phyloP scores from a whole-genome alignment of 1,140 invertebrate species.

The Aphelinus certus region DNA sequence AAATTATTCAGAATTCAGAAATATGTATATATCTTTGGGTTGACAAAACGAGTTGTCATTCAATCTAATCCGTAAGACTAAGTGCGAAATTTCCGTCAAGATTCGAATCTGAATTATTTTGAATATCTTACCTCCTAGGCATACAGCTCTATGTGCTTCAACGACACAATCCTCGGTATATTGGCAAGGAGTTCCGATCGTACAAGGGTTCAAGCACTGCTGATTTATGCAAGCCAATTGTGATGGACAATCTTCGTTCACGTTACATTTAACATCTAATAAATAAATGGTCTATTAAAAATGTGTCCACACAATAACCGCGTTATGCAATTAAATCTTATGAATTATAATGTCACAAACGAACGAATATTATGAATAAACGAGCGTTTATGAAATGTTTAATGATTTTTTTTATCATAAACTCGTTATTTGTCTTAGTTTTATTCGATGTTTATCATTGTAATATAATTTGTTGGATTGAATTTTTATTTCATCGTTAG shows the following conservation, averaged over 20 bases:
- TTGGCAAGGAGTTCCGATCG: conserved; percentile 74
- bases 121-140: conserved; percentile 73
- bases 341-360: too few species aligned
- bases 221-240: conserved; percentile 81
- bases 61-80: conserved; percentile 4
- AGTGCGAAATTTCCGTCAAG: neutral
- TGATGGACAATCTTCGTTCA: conserved; percentile 76
- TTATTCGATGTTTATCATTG: too few species aligned
- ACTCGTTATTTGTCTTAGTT: too few species aligned
- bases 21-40: too few species aligned
- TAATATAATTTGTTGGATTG: neutral
- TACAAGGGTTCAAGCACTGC: conserved; percentile 80
- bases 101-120: neutral
- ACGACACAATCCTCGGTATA: conserved; percentile 77
- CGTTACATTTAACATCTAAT: conserved; percentile 75
- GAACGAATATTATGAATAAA: too few species aligned
- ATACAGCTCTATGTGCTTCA: conserved; percentile 80
- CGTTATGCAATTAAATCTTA: too few species aligned
- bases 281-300: conserved; percentile 45
- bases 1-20: too few species aligned
- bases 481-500: conserved; percentile 13
- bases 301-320: too few species aligned
- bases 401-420: too few species aligned
- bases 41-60: neutral
- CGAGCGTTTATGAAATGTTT: too few species aligned